Conservation (phyloP, 2,113 vertebrate genomes). For the Casuarius casuarius region DNA sequence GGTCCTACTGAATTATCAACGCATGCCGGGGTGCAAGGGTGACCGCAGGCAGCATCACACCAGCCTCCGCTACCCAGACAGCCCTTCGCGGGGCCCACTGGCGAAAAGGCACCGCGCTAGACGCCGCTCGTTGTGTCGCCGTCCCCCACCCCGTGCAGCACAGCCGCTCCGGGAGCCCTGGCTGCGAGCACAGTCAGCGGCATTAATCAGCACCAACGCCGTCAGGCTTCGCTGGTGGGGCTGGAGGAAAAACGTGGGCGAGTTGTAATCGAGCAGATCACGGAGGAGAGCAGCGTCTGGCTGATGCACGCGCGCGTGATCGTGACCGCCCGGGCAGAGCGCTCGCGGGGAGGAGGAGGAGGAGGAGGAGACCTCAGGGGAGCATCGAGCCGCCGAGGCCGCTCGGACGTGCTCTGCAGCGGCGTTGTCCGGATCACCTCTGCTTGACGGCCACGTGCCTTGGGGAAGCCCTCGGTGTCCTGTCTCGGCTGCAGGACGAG, state of each 20-base stretch:
- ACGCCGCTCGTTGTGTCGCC: no score
- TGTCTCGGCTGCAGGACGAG: not conserved
- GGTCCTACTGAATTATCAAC: not conserved
- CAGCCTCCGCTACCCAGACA: not conserved
- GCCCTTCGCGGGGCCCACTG: not conserved
- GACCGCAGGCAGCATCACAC: not conserved
- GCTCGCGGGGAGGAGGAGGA: not conserved
- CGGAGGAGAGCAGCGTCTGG: not conserved
- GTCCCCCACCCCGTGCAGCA: not conserved
- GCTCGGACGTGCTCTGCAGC: accelerated
- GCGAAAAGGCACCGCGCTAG: no score
- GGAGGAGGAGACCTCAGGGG: not conserved
- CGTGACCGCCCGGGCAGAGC: not conserved
- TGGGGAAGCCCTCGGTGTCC: no score
- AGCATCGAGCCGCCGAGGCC: not conserved
- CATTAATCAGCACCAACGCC: not conserved
- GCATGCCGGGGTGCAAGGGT: not conserved
- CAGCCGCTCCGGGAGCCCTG: not conserved
- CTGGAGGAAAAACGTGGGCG: not conserved
- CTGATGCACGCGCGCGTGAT: not conserved
- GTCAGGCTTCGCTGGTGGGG: not conserved
- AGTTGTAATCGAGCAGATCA: not conserved
- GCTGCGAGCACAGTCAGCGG: accelerated
- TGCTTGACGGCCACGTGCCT: no score
- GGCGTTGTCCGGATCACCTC: not conserved